Evolutionary conservation across 2,113 vertebrate species (phyloP).

Genomic region (Callorhinus ursinus): DNA sequence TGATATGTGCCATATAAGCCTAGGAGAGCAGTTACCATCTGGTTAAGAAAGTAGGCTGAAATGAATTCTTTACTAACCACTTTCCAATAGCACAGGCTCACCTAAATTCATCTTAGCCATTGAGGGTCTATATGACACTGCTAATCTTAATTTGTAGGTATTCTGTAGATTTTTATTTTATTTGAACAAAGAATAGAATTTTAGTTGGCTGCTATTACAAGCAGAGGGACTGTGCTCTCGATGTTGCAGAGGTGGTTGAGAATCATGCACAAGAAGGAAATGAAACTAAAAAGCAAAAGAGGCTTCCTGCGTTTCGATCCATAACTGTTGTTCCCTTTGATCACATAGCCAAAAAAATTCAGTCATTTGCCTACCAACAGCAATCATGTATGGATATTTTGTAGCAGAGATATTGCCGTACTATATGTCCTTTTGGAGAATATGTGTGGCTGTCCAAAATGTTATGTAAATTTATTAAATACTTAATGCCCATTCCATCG

Average conservation of each 20-base stretch:
- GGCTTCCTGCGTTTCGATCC: not conserved
- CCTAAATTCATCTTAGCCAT: not conserved
- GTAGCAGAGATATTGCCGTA: not conserved
- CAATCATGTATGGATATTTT: not conserved
- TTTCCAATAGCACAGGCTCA: not conserved
- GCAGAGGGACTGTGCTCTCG: not conserved
- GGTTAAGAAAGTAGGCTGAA: conserved; percentile 40
- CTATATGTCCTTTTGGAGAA: not conserved
- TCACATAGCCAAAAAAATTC: not conserved
- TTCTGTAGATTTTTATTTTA: not conserved
- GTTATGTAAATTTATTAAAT: not conserved
- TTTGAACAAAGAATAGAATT: conserved; percentile 10
- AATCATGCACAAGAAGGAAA: not conserved
- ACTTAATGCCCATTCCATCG: not conserved
- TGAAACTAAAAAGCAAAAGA: conserved; percentile 5
- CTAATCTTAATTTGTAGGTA: not conserved
- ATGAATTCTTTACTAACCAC: conserved; percentile 29
- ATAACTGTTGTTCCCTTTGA: conserved; percentile 29
- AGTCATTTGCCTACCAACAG: not conserved
- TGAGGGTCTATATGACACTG: not conserved
- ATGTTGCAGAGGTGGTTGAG: not conserved
- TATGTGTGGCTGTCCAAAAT: not conserved
- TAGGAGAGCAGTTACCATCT: not conserved
- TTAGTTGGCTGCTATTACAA: not conserved
- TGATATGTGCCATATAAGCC: not conserved